These are phyloP conservation scores for Lepidothrix coronata DNA, from an alignment of 2,113 vertebrate species.

Conservation along the genomic window DNA sequence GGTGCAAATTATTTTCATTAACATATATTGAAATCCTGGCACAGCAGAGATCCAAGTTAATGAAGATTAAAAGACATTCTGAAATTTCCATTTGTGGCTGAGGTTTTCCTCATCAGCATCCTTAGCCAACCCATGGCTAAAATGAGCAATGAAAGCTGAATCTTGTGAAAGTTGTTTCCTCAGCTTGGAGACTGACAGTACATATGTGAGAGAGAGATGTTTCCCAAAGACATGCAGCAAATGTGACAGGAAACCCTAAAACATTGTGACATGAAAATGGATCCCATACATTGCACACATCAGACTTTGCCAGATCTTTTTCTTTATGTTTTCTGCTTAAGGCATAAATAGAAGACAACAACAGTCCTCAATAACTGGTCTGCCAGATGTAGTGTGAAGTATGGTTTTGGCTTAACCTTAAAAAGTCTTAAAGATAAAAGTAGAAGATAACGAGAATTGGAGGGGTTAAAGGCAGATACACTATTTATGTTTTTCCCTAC, in stretches of 20 bases:
- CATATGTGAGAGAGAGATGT: not conserved
- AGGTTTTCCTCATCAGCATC: not conserved
- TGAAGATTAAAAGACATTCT: not conserved
- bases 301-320: not conserved
- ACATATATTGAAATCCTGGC: not conserved
- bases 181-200: not conserved
- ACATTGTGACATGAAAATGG: not conserved
- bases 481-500: not conserved
- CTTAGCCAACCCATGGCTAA: not conserved
- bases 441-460: not conserved
- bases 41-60: not conserved
- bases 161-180: not conserved
- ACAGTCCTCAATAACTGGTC: not conserved
- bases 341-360: not conserved
- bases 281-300: not conserved
- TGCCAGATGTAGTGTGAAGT: not conserved
- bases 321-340: not conserved
- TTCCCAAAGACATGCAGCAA: not conserved
- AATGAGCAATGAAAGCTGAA: not conserved
- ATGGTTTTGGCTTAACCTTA: not conserved
- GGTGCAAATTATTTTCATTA: not conserved
- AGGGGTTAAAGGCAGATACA: not conserved
- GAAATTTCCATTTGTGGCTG: not conserved
- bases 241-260: not conserved
- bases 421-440: not conserved